Base-by-base conservation (phyloP, 2,888 invertebrate species). In the Drosophila mulleri region DNA sequence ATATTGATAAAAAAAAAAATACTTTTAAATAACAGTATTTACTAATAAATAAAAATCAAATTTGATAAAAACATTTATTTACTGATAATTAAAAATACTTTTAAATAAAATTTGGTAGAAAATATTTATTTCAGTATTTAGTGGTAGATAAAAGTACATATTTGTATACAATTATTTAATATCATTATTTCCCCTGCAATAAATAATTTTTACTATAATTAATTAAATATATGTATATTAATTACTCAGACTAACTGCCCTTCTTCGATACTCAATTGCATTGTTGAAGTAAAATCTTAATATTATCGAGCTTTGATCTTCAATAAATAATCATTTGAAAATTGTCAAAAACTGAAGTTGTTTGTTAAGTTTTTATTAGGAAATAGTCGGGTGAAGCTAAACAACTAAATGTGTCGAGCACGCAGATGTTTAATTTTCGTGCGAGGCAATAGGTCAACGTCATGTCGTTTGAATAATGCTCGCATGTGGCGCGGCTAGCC, bases 371-470 rank as follows among this genome's bases (percentile, higher is more conserved):
- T 52, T 52, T 20, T 35, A 18, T 20, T 20, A 11, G 37, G 20
- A 37, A 37, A 37, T 23, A 23, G 11, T 53, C 16, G 2, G 37
- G 20, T 53, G 37, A 16, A 16, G 37, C 23, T 23, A 16, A 37
- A 35, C 52, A 53, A 53, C 37, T 14, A 35, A 50, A 50, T 50
- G 50, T 20, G 41, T 20, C 14, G 8, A 56, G 29, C 56, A 42
- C 29, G 41, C 44, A 57, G 44, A 35, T 44, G 57, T 44, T 54
- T 61, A 23, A 45, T 56, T 47, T 32, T 42, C 72, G 37, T 53
- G 65, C 18, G 20, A 44, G 35, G 47, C 58, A 59, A 66, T 52
- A 71, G 75, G 78, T 67, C 74, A 70, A 44, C 53, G 75, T 71
- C 53, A 54, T 58, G 59, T 52, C 60, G 69, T 52, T 47, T 61